Percentiles rank a stretch among this genome's conserved stretches.
Evolutionary conservation across 2,888 invertebrate species (phyloP).

Genomic region (Idaea straminata): DNA sequence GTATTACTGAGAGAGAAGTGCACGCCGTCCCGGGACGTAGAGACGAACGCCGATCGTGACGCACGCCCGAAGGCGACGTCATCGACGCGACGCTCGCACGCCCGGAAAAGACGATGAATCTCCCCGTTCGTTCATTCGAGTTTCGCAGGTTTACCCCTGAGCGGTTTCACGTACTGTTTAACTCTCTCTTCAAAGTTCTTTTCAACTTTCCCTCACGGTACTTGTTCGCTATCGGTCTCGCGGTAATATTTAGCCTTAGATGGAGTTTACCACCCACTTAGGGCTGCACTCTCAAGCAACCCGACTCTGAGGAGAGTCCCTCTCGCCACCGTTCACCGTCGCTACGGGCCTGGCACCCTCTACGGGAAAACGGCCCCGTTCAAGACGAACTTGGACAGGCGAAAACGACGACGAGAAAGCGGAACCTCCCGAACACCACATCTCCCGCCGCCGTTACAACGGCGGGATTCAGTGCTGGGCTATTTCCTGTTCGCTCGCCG

Average conservation of each 20-base stretch:
- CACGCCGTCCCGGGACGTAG: slow-evolving; percentile 45
- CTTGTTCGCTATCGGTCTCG: no score
- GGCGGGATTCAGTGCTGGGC: slow-evolving; percentile 71
- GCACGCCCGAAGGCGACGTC: slow-evolving; percentile 58
- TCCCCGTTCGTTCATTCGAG: no score
- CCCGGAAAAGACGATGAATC: no score
- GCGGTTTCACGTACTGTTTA: no score
- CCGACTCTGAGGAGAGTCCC: slow-evolving; percentile 66
- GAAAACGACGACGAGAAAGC: slow-evolving; percentile 6
- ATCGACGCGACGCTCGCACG: no score
- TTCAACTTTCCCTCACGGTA: no score
- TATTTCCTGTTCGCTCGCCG: background rate
- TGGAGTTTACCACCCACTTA: no score
- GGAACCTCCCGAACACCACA: slow-evolving; percentile 5
- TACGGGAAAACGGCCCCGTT: slow-evolving; percentile 71
- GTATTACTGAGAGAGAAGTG: slow-evolving; percentile 4
- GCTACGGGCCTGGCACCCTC: slow-evolving; percentile 70
- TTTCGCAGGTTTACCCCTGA: no score
- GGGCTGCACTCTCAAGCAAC: no score
- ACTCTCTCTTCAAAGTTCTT: no score
- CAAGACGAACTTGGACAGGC: slow-evolving; percentile 52
- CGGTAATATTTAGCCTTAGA: no score
- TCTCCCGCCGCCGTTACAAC: slow-evolving; percentile 29
- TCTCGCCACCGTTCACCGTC: slow-evolving; percentile 48
- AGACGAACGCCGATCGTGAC: slow-evolving; percentile 63